A percentile compares a stretch with the other conserved stretches of the same genome.
These are phyloP conservation scores for Nemurella pictetii DNA, from an alignment of 2,888 invertebrate species.

Conservation along the genomic window DNA sequence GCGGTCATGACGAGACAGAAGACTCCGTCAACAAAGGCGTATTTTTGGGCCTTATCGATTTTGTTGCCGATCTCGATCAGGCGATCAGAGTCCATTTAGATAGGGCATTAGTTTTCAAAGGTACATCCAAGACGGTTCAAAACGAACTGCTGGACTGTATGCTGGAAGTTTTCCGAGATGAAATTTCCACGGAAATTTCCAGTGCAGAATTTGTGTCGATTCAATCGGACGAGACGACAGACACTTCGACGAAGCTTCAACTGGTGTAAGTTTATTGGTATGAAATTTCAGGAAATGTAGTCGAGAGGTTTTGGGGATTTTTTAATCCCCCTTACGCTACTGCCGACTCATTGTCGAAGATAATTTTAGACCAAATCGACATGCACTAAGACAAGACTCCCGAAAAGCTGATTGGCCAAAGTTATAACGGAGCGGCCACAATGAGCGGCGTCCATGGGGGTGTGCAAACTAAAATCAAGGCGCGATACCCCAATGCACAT, in stretches of 20 bases:
- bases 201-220: slow-evolving; percentile 44
- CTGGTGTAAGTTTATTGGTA: slow-evolving; percentile 46
- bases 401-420: slow-evolving; percentile 46
- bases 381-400: slow-evolving; percentile 29
- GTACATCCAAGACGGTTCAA: slow-evolving; percentile 47
- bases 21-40: slow-evolving; percentile 44
- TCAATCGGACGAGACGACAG: slow-evolving; percentile 47
- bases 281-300: slow-evolving; percentile 42
- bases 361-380: slow-evolving; percentile 41
- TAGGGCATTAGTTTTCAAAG: slow-evolving; percentile 46
- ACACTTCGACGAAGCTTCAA: slow-evolving; percentile 44
- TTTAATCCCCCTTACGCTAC: slow-evolving; percentile 42
- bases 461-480: slow-evolving; percentile 46
- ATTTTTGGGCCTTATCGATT: slow-evolving; percentile 47
- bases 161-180: slow-evolving; percentile 45
- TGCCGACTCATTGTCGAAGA: slow-evolving; percentile 39
- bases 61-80: slow-evolving; percentile 45
- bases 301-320: slow-evolving; percentile 46
- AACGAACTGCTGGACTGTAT: slow-evolving; percentile 48
- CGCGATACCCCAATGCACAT: slow-evolving; percentile 43
- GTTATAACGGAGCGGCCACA: slow-evolving; percentile 46
- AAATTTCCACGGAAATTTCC: slow-evolving; percentile 45
- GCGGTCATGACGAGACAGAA: slow-evolving; percentile 47
- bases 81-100: slow-evolving; percentile 45
- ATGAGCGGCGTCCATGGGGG: slow-evolving; percentile 44